A percentile compares a stretch with the other conserved stretches of the same genome.
Evolutionary conservation across 1,140 invertebrate genomes (phyloP).

Genomic region (Pissodes strobi): DNA sequence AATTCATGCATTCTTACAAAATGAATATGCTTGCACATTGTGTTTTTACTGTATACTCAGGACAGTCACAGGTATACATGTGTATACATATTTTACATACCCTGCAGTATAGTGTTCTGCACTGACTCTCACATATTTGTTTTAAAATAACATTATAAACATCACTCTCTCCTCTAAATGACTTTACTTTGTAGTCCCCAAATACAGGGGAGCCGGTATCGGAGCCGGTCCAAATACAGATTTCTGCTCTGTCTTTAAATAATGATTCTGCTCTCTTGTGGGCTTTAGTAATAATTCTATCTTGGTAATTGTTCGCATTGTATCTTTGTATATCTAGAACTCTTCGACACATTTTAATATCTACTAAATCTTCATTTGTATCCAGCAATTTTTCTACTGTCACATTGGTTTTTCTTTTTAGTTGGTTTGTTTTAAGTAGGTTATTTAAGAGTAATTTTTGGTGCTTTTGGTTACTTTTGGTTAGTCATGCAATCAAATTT

Average conservation of each 20-base stretch:
- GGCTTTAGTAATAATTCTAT: conserved; percentile 21
- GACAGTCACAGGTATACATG: conserved; percentile 29
- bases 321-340: conserved; percentile 34
- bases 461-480: no score
- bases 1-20: no score
- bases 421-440: no score
- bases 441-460: no score
- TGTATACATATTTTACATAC: conserved; percentile 37
- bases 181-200: conserved; percentile 32
- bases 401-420: no score
- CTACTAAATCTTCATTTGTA: no score
- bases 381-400: conserved; percentile 28
- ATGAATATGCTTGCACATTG: no score
- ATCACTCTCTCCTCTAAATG: neutral
- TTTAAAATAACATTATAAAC: conserved; percentile 21
- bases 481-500: no score
- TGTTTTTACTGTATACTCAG: no score
- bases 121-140: conserved; percentile 29
- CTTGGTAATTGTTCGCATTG: conserved; percentile 32
- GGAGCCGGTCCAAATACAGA: conserved; percentile 20
- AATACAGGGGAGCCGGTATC: no score
- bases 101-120: conserved; percentile 27
- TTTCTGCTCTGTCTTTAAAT: no score
- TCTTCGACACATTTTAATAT: conserved; percentile 35
- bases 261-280: no score